A percentile compares a stretch with the other conserved stretches of the same genome.
These are phyloP conservation scores for Cliona cf. orientalis DNA, from an alignment of 37 sponge, comb jelly and placozoan species.

Conservation along the genomic window DNA sequence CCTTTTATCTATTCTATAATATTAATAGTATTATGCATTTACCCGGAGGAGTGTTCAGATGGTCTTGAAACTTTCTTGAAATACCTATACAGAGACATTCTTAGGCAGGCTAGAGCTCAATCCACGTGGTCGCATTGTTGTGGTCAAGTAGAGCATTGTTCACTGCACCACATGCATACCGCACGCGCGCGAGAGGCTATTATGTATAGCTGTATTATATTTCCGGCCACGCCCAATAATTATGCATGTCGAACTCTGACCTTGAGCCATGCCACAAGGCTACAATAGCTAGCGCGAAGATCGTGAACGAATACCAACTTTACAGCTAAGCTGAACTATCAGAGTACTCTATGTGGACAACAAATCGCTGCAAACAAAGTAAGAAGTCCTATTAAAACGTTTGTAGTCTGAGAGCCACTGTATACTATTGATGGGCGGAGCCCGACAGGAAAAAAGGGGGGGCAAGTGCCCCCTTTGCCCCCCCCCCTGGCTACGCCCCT, in stretches of 20 bases:
- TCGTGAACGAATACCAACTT: too few species aligned
- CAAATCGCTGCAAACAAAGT: too few species aligned
- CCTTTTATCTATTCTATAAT: neutral
- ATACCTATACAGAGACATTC: slow-evolving; percentile 3
- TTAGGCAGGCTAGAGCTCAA: neutral
- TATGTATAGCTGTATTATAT: too few species aligned
- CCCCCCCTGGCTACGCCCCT: neutral
- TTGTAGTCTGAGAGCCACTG: too few species aligned
- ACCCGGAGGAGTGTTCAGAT: neutral
- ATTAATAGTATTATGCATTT: neutral
- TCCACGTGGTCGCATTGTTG: neutral
- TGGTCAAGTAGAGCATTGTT: neutral
- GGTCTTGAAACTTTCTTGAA: slow-evolving; percentile 10
- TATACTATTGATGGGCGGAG: too few species aligned
- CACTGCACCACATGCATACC: neutral
- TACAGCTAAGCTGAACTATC: too few species aligned
- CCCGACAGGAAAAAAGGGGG: neutral
- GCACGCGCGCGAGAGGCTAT: too few species aligned
- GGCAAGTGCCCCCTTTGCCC: neutral
- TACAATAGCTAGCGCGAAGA: too few species aligned
- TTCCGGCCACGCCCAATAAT: too few species aligned
- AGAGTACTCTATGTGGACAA: too few species aligned
- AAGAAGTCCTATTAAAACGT: too few species aligned
- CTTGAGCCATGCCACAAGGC: neutral
- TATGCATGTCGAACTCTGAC: neutral